A percentile compares a stretch with the other conserved stretches of the same genome.
These are phyloP conservation scores for Typhlichthys eigenmanni DNA, from an alignment of 2,797 vertebrate genomes.

Conservation along the genomic window DNA sequence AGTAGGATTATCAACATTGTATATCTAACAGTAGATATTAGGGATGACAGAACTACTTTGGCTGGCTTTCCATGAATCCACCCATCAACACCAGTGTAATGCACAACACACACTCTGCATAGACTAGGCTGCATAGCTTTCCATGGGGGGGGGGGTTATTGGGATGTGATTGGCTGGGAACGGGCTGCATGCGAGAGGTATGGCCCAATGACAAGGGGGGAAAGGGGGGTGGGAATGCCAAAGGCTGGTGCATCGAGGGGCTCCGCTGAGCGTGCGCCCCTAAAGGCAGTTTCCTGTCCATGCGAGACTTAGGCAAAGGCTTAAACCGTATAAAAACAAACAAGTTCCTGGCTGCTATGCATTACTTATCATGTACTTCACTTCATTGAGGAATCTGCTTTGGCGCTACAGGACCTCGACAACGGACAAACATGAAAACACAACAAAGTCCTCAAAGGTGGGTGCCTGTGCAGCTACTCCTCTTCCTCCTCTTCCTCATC, in stretches of 20 bases:
- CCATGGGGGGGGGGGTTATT: neutral
- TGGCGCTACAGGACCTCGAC: no score
- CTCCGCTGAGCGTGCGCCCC: no score
- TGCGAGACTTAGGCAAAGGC: no score
- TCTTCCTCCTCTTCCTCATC: constrained; percentile 78
- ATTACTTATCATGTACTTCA: neutral
- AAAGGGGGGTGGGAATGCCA: no score
- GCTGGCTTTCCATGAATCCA: neutral
- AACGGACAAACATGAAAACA: neutral
- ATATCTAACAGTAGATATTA: no score
- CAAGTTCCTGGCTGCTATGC: neutral
- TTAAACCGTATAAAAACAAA: neutral
- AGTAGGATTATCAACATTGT: neutral
- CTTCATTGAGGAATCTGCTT: neutral
- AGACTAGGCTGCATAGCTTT: neutral
- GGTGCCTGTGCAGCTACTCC: constrained; percentile 5
- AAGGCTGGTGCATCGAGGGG: no score
- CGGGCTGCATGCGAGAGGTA: no score
- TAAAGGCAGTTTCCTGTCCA: no score
- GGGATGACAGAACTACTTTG: no score
- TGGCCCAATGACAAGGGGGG: no score
- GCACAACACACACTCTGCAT: neutral
- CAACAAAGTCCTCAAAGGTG: neutral
- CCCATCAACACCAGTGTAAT: neutral
- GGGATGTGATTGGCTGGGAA: no score